phyloP scores from a whole-genome alignment of 2,113 vertebrate species.

The Neotoma lepida region DNA sequence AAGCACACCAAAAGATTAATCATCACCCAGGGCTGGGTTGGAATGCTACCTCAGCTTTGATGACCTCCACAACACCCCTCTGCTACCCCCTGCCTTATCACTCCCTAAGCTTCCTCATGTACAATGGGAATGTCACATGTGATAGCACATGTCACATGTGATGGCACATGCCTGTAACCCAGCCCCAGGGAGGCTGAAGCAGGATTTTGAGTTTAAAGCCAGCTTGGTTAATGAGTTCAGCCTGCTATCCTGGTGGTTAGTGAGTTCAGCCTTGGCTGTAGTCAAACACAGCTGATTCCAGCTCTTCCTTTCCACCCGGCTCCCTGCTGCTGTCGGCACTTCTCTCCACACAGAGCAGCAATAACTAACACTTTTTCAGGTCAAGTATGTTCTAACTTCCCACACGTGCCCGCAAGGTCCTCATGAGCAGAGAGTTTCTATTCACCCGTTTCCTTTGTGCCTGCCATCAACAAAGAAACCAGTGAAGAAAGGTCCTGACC shows the following conservation, averaged over 20 bases:
- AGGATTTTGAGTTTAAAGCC: neutral
- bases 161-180: neutral
- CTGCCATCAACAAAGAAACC: neutral
- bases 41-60: neutral
- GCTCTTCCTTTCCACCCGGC: neutral
- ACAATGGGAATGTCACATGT: neutral
- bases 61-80: neutral
- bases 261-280: neutral
- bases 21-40: neutral
- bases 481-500: neutral
- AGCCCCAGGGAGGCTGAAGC: neutral
- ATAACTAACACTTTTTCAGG: neutral
- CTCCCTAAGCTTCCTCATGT: neutral
- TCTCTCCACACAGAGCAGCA: neutral
- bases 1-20: neutral
- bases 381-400: neutral
- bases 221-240: neutral
- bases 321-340: neutral
- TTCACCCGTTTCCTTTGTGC: neutral
- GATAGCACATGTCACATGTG: neutral
- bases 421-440: neutral
- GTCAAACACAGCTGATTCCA: neutral
- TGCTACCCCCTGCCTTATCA: neutral
- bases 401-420: neutral
- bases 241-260: too few relatives aligned